Percentiles rank a stretch among this genome's conserved stretches.
phyloP scores from a whole-genome alignment of 1,140 invertebrate genomes.

The Melitaea cinxia region DNA sequence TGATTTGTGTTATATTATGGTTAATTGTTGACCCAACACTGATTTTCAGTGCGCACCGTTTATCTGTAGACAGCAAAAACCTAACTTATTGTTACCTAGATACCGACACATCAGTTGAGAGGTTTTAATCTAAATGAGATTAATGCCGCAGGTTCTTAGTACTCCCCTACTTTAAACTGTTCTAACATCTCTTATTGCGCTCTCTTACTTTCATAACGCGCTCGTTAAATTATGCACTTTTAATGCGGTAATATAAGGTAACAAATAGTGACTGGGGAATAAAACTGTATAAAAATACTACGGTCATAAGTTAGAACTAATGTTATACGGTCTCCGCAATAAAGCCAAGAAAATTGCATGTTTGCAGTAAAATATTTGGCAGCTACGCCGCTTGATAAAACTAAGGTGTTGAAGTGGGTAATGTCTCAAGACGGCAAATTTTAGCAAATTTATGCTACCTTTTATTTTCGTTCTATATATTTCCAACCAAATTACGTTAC shows the following conservation, averaged over 20 bases:
- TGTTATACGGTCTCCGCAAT: constrained; percentile 13
- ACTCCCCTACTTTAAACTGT: constrained; percentile 18
- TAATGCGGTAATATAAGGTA: constrained; percentile 11
- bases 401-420: constrained; percentile 31
- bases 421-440: constrained; percentile 19
- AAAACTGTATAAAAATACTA: constrained; percentile 1
- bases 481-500: not conserved
- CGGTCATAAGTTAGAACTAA: constrained; percentile 11
- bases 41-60: no score
- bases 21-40: no score
- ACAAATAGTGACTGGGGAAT: not conserved
- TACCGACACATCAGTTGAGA: not conserved
- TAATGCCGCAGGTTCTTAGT: constrained; percentile 14
- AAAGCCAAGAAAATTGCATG: constrained; percentile 30
- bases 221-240: constrained; percentile 12
- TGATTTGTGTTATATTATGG: no score
- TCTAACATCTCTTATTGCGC: constrained; percentile 25
- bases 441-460: constrained; percentile 8
- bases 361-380: constrained; percentile 32
- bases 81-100: not conserved
- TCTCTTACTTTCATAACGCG: constrained; percentile 29
- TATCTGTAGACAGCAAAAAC: no score
- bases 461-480: constrained; percentile 1
- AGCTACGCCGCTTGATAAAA: constrained; percentile 26
- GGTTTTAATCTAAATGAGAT: constrained; percentile 6